Conservation (phyloP, 2,113 vertebrate genomes). For the Brachyistius frenatus region DNA sequence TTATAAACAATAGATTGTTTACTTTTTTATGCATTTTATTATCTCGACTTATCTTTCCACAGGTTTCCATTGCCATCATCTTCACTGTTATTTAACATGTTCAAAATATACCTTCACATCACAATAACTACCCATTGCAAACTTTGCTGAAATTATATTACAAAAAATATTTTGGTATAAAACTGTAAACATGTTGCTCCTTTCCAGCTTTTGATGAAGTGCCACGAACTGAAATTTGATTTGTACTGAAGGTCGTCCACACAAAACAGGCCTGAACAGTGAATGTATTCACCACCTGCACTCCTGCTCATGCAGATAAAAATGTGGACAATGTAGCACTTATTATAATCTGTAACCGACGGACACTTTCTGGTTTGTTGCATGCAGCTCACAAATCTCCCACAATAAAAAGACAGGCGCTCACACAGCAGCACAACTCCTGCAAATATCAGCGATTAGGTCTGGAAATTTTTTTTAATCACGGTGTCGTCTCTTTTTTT, state of each 20-base stretch:
- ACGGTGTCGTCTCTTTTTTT: background rate
- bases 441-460: slow-evolving; percentile 20
- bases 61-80: no score
- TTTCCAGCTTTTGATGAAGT: background rate
- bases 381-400: slow-evolving; percentile 12
- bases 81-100: no score
- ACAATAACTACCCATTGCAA: no score
- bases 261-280: slow-evolving; percentile 12
- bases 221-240: slow-evolving; percentile 6
- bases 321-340: background rate
- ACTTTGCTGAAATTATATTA: no score
- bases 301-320: slow-evolving; percentile 13
- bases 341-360: slow-evolving; percentile 10
- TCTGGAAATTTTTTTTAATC: no score
- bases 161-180: background rate
- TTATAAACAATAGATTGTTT: no score
- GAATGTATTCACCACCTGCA: background rate
- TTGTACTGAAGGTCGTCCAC: background rate
- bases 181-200: background rate
- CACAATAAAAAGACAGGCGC: background rate
- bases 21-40: no score
- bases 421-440: background rate
- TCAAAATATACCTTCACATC: no score
- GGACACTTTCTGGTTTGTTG: background rate
- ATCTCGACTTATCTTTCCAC: no score